Base-by-base conservation (phyloP, 1,140 invertebrate species). In the Sycobia sp. region DNA sequence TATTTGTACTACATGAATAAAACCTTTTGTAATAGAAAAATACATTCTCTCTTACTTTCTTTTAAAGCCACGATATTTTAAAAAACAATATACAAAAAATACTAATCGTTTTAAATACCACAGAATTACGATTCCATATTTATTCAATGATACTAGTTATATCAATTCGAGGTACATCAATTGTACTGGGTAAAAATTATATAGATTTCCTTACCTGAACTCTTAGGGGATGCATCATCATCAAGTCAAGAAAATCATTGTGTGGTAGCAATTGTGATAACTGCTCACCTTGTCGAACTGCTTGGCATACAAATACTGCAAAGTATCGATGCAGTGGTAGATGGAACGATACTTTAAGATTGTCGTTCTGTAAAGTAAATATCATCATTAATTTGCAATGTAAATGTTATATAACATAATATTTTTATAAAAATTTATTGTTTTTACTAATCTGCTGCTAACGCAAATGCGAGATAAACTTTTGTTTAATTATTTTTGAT, bases 281-380 rank as follows among this genome's bases (percentile, higher is more conserved):
- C 16, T 86, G 82, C 56, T 91, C 85, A 46, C 87, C 89, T 74
- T 89, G 85, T 66, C 90, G 87, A 27, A 96, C 89, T 29, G 91
- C 94, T 76, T 95, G 91, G 73, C 93, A 94, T 66, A 97, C 86
- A 77, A 98, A 96, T 9, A 94, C 91, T 1, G 95, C 90, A 73
- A 97, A 87, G 79, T 97, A 97, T 16, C 96, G 90, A 84, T 98
- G 96, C 55, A 98, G 85, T 14, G 96, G 96, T 65, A 97, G 86
- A 83, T 98, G 96, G 84, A 98, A 98, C 22, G 94, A 95, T 34
- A 95, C 88, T 85, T 95, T 91, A 76, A 90, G 85, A 74, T 87
- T 88, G 76, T 95, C 91, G 71, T 85, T 86, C 89, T 92, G 75
- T 22, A 82, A 4, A 76, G 54, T 1, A 50, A 51, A 41, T 14